Conservation (phyloP, 2,797 vertebrate species). For the Thunnus albacares region DNA sequence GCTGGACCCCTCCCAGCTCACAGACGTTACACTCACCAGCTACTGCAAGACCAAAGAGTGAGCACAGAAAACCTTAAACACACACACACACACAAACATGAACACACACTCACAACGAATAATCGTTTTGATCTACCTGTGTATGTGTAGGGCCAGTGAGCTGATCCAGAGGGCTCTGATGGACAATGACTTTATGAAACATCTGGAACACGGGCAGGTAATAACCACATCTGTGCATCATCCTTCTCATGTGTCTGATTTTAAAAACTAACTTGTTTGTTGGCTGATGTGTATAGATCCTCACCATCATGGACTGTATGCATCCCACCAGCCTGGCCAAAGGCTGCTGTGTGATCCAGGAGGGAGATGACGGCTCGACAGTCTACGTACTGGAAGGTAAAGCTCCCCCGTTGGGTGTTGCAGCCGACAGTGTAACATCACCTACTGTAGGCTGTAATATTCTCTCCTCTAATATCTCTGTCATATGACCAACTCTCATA, state of each 20-base stretch:
- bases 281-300: slow-evolving; percentile 64
- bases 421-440: no score
- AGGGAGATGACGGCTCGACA: slow-evolving; percentile 84
- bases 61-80: slow-evolving; percentile 29
- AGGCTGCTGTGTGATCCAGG: slow-evolving; percentile 84
- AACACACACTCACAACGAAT: neutral
- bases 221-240: neutral
- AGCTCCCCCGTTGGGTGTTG: no score
- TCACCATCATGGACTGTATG: slow-evolving; percentile 87
- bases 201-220: slow-evolving; percentile 79
- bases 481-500: no score
- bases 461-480: no score
- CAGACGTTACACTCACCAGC: slow-evolving; percentile 79
- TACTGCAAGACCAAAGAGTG: slow-evolving; percentile 84
- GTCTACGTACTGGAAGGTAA: slow-evolving; percentile 86
- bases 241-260: neutral
- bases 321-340: slow-evolving; percentile 76
- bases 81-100: neutral
- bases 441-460: no score
- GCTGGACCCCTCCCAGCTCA: slow-evolving; percentile 81
- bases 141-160: slow-evolving; percentile 78
- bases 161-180: slow-evolving; percentile 84
- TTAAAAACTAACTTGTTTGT: neutral
- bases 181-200: slow-evolving; percentile 88
- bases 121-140: neutral